phyloP scores from a whole-genome alignment of 2,888 invertebrate species.

The Elgonia sp. region DNA sequence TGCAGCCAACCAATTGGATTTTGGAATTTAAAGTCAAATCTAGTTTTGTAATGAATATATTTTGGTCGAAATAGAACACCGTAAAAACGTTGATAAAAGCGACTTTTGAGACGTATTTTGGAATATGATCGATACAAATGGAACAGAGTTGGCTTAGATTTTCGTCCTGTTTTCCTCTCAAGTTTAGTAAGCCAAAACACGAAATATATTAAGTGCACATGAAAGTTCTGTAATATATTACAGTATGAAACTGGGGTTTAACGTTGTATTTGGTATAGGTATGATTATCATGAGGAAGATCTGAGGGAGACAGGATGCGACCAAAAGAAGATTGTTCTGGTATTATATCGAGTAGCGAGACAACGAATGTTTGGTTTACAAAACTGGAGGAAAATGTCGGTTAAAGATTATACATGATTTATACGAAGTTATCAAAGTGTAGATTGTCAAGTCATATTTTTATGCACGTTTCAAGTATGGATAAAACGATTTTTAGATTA shows the following conservation, averaged over 20 bases:
- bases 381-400: background rate
- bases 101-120: conserved; percentile 26
- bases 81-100: background rate
- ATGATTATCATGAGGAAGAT: conserved; percentile 50
- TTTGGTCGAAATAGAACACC: background rate
- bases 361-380: conserved; percentile 37
- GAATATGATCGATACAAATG: conserved; percentile 37
- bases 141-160: conserved; percentile 12
- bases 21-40: too few species aligned
- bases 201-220: conserved; percentile 56
- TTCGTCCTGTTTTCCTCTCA: conserved; percentile 32
- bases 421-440: conserved; percentile 29
- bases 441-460: background rate
- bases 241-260: conserved; percentile 48
- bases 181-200: conserved; percentile 48
- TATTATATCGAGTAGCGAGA: conserved; percentile 34
- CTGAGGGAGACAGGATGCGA: conserved; percentile 25
- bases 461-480: background rate
- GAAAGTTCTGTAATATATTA: conserved; percentile 55
- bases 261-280: conserved; percentile 13
- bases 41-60: background rate
- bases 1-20: too few species aligned
- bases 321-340: conserved; percentile 48
- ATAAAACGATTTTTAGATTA: background rate
- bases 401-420: conserved; percentile 54